Base-by-base conservation (phyloP, 2,113 vertebrate genomes). In the Nipponia nippon region DNA sequence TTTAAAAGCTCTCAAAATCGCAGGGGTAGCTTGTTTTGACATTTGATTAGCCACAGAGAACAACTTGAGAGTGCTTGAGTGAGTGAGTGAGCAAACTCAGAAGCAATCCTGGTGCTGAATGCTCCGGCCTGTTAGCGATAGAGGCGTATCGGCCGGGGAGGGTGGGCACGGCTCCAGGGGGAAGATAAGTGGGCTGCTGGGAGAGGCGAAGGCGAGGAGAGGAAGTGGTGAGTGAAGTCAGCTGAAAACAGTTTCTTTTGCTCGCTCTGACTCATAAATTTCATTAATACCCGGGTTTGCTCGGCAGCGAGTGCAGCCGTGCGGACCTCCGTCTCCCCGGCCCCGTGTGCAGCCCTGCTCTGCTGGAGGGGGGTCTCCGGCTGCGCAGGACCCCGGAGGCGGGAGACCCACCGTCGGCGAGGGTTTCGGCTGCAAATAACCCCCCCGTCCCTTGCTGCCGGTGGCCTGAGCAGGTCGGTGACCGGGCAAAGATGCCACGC, bases 171-270 rank as follows among this genome's bases (percentile, higher is more conserved):
- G 85, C 97, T 98, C 98, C 98, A 98, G 95, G 81, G 67, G 76
- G n/a, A 29, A 92, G 98, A 98, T 98, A 98, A 98, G 98, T 96
- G 97, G 83, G 98, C 95, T 95, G 97, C 91, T 85, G 97, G 97
- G 97, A 98, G 97, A 97, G 98, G 89, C 96, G 95, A 97, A 97
- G 95, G 98, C 70, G 83, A 94, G 91, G 98, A 94, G 97, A 93
- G 98, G 98, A 98, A 98, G 96, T 92, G 97, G 98, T 98, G 97
- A 98, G 95, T 87, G 96, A 97, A 98, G 97, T 77, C 98, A 97
- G 98, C 98, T 87, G 95, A 96, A 95, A 97, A 95, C 87, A 59
- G 77, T 20, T 78, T 42, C 91, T 96, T 87, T 3, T 38, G 81
- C 87, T 82, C 27, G 11, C 96, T 82, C 61, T 73, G 97, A 95